Base-by-base conservation (phyloP, 1,140 invertebrate species). In the Tetramorium alpestre region DNA sequence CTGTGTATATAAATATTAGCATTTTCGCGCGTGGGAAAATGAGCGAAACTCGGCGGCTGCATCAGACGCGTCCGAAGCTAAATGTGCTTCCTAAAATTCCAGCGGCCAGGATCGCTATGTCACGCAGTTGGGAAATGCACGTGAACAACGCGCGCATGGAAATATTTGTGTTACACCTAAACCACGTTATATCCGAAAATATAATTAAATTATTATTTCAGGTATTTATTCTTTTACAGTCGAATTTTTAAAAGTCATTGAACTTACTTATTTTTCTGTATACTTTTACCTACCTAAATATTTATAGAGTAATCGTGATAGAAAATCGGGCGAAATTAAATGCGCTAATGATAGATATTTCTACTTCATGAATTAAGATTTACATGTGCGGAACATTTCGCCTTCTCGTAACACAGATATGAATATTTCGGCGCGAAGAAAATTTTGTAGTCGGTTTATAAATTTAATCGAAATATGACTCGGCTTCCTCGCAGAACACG, bases 11-110 rank as follows among this genome's bases (percentile, higher is more conserved):
- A 84, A 84, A 75, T 60, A 67, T 73, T 41, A 60, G 28, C 25
- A 75, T 84, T 84, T 80, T 84, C 28, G 58, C 38, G 38, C 25
- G 22, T 44, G 25, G 28, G 18, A 84, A 84, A 84, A 84, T 84
- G 56, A 28, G 10, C 41, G 41, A 84, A 84, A 84, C 38, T 56
- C 54, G 18, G 54, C 25, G 18, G 18, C 69, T 84, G 80, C 54
- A 38, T 75, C 70, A 70, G 80, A 84, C 67, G 56, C 80, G 41
- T 80, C 18, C 62, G 47, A 80, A 69, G 25, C n/a, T 84, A 75
- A 73, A 82, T 73, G 54, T 44, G 51, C 38, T 82, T 22, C 18
- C n/a, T 47, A 73, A 75, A 84, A 84, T 84, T 60, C 18, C 25
- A 69, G 49, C 22, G 54, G 41, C 18, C 18, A 16, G 25, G 44